These are phyloP conservation scores for Caenorhabditis wallacei DNA, from an alignment of 2,888 invertebrate species.

Conservation along the genomic window DNA sequence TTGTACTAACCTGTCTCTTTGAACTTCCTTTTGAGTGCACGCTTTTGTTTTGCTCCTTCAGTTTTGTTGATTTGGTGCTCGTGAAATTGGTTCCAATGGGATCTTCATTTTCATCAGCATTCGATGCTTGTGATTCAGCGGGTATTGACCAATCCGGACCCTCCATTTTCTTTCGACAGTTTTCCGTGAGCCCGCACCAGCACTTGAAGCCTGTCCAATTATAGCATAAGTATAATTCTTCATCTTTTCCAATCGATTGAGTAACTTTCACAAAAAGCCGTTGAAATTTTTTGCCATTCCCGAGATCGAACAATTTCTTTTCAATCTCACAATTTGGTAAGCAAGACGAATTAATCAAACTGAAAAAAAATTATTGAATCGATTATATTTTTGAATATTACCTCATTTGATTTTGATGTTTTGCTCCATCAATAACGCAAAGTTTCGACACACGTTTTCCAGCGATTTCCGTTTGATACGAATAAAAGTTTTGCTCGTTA, in stretches of 20 bases:
- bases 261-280: neutral
- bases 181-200: neutral
- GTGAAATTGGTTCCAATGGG: no score
- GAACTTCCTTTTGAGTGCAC: no score
- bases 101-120: no score
- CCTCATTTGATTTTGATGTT: neutral
- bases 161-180: neutral
- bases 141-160: neutral
- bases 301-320: neutral
- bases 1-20: no score
- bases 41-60: no score
- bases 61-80: no score
- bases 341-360: neutral
- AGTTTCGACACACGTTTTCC: neutral
- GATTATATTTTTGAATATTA: neutral
- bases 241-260: neutral
- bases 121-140: no score
- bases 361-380: neutral
- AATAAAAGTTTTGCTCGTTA: neutral
- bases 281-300: no score
- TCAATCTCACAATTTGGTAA: neutral
- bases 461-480: neutral
- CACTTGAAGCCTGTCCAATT: neutral
- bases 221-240: neutral
- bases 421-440: neutral